Percentiles rank a stretch among this genome's conserved stretches.
Evolutionary conservation across 37 sponge, comb jelly and placozoan species (phyloP).

Genomic region (Geodia barretti): DNA sequence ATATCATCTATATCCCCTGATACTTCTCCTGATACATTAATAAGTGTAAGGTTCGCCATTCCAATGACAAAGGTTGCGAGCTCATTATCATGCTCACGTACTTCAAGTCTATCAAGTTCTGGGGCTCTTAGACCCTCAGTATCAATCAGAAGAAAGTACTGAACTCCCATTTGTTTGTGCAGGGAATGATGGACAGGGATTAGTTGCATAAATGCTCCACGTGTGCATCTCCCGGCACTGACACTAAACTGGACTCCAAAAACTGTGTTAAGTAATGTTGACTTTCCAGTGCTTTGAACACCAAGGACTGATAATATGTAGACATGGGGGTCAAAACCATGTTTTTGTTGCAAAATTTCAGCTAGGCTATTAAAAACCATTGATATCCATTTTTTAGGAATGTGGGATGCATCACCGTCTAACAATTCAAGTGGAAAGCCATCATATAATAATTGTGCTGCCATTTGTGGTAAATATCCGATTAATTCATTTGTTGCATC

Average conservation of each 20-base stretch:
- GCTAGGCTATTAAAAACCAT: slow-evolving; percentile 13
- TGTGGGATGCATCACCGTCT: slow-evolving; percentile 52
- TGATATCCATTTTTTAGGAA: slow-evolving; percentile 32
- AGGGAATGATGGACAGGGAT: slow-evolving; percentile 19
- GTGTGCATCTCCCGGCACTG: slow-evolving; percentile 46
- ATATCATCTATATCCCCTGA: slow-evolving; percentile 37
- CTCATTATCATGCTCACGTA: slow-evolving; percentile 38
- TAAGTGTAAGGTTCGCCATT: slow-evolving; percentile 26
- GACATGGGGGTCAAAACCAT: neutral
- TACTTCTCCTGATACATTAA: slow-evolving; percentile 46
- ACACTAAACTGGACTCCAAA: slow-evolving; percentile 49
- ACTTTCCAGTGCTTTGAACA: slow-evolving; percentile 49
- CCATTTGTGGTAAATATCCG: slow-evolving; percentile 11
- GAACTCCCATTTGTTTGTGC: neutral
- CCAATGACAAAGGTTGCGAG: slow-evolving; percentile 51
- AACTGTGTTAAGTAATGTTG: slow-evolving; percentile 42
- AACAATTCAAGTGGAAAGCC: slow-evolving; percentile 43
- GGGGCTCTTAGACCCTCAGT: slow-evolving; percentile 53
- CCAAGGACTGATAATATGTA: slow-evolving; percentile 32
- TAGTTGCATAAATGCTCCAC: slow-evolving; percentile 52
- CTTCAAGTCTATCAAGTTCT: slow-evolving; percentile 9
- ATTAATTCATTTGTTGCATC: neutral
- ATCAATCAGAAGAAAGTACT: slow-evolving; percentile 34
- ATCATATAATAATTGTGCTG: slow-evolving; percentile 33
- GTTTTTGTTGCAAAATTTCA: neutral